phyloP scores from a whole-genome alignment of 1,140 invertebrate genomes.

The Mamestra configurata region DNA sequence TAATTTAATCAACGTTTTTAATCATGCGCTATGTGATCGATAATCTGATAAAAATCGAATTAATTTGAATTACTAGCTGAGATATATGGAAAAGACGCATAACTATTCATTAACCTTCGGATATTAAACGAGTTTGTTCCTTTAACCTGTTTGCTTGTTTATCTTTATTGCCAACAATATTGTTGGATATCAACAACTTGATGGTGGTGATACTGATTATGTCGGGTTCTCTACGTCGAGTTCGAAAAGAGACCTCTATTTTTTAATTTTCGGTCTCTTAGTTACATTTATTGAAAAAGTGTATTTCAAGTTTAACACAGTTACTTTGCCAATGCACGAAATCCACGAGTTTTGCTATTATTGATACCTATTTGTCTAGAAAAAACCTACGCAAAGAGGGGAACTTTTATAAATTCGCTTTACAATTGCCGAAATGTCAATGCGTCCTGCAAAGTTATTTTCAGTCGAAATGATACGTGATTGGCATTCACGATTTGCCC shows the following conservation, averaged over 20 bases:
- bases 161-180: neutral
- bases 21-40: neutral
- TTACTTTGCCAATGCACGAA: too few relatives aligned
- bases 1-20: constrained; percentile 28
- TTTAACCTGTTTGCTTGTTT: neutral
- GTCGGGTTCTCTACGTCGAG: too few relatives aligned
- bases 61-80: constrained; percentile 5
- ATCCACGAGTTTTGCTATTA: too few relatives aligned
- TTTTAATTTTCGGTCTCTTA: too few relatives aligned
- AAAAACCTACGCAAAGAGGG: too few relatives aligned
- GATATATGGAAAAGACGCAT: neutral
- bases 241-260: too few relatives aligned
- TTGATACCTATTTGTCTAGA: too few relatives aligned
- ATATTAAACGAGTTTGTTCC: constrained; percentile 4
- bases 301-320: too few relatives aligned
- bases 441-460: neutral
- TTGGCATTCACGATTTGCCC: constrained; percentile 74
- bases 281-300: too few relatives aligned
- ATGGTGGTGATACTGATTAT: neutral
- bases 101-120: constrained; percentile 18
- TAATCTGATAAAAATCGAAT: constrained; percentile 24
- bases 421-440: neutral
- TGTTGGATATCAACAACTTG: neutral
- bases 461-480: constrained; percentile 62
- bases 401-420: neutral